Evolutionary conservation across 2,113 vertebrate species (phyloP), one percentile per base, ranked within the genome.

Genomic region (Clarias macrocephalus): DNA sequence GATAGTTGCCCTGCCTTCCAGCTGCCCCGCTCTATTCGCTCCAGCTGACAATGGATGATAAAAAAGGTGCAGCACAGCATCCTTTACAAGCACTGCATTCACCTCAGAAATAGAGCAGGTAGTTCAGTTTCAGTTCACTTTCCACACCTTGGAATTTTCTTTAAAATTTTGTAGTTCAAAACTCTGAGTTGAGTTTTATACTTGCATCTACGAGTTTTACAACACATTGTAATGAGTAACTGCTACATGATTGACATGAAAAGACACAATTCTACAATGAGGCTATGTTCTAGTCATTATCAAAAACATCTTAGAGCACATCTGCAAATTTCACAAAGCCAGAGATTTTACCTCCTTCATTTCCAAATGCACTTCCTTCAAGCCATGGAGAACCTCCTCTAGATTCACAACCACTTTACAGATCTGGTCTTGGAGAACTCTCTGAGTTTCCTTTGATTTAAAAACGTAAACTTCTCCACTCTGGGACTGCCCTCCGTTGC

Each of bases 301-400:
- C 28, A 84, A 52, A 80, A 86, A 66, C 75, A 84, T 65, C 56
- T 76, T 56, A 25, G n/a, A 76, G 60, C 42, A 81, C 33, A 62
- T 54, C 72, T 79, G 37, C 12, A 56, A 37, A 82, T 28, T 48
- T 68, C 62, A 73, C 79, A 75, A 85, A 87, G 85, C 68, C 12
- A 80, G 68, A 79, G 25, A 48, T 28, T 68, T 93, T 94, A 96
- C 95, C 95, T 96, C 95, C 89, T 93, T 95, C 94, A 96, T 96
- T 91, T 96, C 95, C 90, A 94, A 92, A 28, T 96, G 95, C 48
- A 96, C 93, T 21, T 95, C 94, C 89, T 94, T 95, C 90, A 96
- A 89, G 4, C 94, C 94, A 8, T 76, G 91, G 2, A 96, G 92
- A 85, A 96, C 95, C 85, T 93, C 92, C 89, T 96, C 95, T 82